Evolutionary conservation across 64 coral and sea anemone species (phyloP), one percentile per base, ranked within the genome.

Genomic region (Catalaphyllia jardinei): DNA sequence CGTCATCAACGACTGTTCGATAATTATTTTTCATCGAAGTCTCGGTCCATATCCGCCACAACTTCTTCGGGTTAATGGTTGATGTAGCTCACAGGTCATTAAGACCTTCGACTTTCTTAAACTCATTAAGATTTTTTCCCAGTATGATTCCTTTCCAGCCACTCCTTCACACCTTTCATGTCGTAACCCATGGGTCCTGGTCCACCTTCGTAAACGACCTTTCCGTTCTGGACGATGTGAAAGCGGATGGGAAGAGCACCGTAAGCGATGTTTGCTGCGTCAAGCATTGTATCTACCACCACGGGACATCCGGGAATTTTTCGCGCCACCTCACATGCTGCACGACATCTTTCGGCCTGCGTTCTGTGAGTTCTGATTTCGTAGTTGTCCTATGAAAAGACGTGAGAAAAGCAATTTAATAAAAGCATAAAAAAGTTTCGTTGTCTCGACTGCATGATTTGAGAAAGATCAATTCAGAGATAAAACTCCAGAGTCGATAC

Each of bases 191-290:
- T 82, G 5, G 94, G 94, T 4, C 94, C 94, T 15, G 82, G 51
- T 8, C 94, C 91, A 20, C 94, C 94, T 57, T 89, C 91, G 29
- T 96, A 96, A 18, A 49, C 62, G 60, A 96, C 73, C n/a, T 61
- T 77, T 10, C 82, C 83, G 35, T 96, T 73, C 63, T 86, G 65
- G 30, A 96, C 77, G 10, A 96, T 76, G 59, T 93, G 92, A 4
- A 96, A 79, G 14, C 94, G 76, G 75, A 93, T 96, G 8, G 94
- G 94, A 18, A 88, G 51, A 0, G 94, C 94, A 1, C 91, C 91
- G 35, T 93, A 96, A 1, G 82, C 88, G 20, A 93, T 65, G 64
- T 74, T 90, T 8, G 91, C 82, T 10, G 92, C 64, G 76, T 96
- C 79, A 16, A 87, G 50, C 88, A 96, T 87, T 0, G 78, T 90